Conservation (phyloP, 2,888 invertebrate genomes). For the Metopia argyrocephala region DNA sequence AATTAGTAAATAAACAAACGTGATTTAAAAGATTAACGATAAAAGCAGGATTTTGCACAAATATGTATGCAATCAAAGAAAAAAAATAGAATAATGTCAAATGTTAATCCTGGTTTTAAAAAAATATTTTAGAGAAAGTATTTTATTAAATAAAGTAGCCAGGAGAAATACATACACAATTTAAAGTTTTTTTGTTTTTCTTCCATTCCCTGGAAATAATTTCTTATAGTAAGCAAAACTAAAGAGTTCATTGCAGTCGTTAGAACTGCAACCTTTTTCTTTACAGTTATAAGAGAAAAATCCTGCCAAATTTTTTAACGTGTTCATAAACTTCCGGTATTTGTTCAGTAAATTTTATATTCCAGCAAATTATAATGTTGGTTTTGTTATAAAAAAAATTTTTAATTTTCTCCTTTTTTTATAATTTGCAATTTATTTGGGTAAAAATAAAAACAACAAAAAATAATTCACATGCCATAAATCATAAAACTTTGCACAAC, state of each 20-base stretch:
- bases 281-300: background rate
- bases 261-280: background rate
- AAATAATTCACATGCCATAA: conserved; percentile 55
- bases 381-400: conserved; percentile 19
- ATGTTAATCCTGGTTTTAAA: too few relatives aligned
- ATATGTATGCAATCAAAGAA: too few relatives aligned
- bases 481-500: conserved; percentile 55
- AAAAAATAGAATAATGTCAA: too few relatives aligned
- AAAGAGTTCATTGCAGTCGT: background rate
- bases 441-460: background rate
- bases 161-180: too few relatives aligned
- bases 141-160: too few relatives aligned
- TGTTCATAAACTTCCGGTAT: conserved; percentile 41
- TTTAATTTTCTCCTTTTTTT: background rate
- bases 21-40: too few relatives aligned
- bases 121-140: too few relatives aligned
- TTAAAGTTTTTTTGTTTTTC: too few relatives aligned
- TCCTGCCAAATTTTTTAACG: conserved; percentile 19
- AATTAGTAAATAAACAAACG: too few relatives aligned
- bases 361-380: conserved; percentile 38
- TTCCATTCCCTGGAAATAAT: too few relatives aligned
- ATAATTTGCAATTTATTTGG: background rate
- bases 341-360: conserved; percentile 9
- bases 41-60: too few relatives aligned
- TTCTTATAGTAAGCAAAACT: background rate